Conservation (phyloP, 2,797 vertebrate species). For the Crax fasciolata region DNA sequence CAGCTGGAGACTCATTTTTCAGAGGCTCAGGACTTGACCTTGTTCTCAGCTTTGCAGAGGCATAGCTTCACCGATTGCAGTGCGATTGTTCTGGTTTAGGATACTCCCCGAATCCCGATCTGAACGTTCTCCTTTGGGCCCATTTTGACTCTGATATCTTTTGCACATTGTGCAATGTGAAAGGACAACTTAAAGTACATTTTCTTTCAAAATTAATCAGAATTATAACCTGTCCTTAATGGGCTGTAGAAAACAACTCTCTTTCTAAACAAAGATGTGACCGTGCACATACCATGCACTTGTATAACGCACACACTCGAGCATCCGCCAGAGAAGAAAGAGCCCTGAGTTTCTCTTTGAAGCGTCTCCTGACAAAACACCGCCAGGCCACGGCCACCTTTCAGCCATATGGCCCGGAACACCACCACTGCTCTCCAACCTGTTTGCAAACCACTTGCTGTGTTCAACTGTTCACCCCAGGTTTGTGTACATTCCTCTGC, state of each 20-base stretch:
- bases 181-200: background rate
- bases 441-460: background rate
- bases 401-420: background rate
- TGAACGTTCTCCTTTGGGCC: background rate
- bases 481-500: background rate
- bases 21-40: conserved; percentile 65
- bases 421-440: background rate
- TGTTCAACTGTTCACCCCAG: background rate
- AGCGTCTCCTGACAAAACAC: background rate
- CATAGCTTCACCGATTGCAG: conserved; percentile 11
- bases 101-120: background rate
- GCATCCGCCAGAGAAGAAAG: background rate
- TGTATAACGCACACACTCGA: rapidly evolving
- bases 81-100: background rate
- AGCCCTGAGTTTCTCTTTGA: background rate
- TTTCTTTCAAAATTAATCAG: background rate
- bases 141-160: background rate
- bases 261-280: background rate
- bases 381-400: background rate
- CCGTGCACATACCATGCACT: background rate
- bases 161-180: background rate
- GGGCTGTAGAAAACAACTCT: background rate
- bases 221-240: background rate
- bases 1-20: conserved; percentile 60
- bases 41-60: conserved; percentile 34